Conservation (phyloP, 1,140 invertebrate species). For the Panulirus ornatus region DNA sequence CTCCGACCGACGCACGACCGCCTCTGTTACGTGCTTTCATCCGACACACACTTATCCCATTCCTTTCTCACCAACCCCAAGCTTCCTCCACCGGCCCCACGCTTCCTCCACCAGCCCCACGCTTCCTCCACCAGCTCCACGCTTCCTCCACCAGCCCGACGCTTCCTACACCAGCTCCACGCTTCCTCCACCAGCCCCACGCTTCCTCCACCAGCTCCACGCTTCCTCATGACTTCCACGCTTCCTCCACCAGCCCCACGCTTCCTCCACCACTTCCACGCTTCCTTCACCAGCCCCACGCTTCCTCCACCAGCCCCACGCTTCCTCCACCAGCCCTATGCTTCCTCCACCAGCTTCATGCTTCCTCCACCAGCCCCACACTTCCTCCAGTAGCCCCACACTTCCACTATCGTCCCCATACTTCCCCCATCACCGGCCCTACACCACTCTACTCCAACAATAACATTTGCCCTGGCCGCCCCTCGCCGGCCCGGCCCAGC, state of each 20-base stretch:
- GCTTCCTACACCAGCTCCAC: background rate
- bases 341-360: background rate
- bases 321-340: background rate
- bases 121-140: background rate
- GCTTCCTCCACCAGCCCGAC: background rate
- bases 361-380: background rate
- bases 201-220: background rate
- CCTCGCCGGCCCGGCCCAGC: background rate
- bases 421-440: background rate
- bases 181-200: background rate
- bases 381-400: background rate
- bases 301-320: background rate
- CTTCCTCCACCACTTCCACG: background rate
- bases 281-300: background rate
- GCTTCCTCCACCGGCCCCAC: no score
- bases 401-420: constrained; percentile 19
- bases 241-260: background rate
- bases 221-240: background rate
- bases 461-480: constrained; percentile 6
- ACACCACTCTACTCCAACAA: background rate
- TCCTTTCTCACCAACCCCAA: no score
- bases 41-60: no score
- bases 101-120: background rate
- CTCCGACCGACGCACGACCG: no score
- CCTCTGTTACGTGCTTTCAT: no score